Percentiles rank a stretch among this genome's conserved stretches.
These are phyloP conservation scores for Metalampra italica DNA, from an alignment of 2,888 invertebrate genomes.

Conservation along the genomic window DNA sequence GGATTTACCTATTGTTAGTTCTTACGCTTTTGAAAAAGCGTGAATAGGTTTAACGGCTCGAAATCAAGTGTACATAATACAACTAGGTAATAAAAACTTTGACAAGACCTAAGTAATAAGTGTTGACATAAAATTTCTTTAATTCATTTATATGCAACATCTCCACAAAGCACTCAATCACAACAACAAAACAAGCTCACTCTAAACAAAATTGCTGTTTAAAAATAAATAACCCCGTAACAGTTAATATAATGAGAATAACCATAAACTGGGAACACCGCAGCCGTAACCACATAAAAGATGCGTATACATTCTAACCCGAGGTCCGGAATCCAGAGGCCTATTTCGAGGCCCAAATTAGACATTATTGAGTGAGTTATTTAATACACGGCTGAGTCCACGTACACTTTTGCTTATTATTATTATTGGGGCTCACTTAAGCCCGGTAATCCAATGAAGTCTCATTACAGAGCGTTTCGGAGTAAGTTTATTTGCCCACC, in stretches of 20 bases:
- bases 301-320: constrained; percentile 23
- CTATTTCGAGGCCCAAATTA: constrained; percentile 45
- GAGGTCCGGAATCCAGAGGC: constrained; percentile 9
- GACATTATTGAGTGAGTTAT: constrained; percentile 75
- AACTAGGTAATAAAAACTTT: no score
- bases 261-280: constrained; percentile 51
- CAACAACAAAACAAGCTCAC: constrained; percentile 2
- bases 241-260: constrained; percentile 66
- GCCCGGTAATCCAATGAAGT: constrained; percentile 73
- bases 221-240: constrained; percentile 36
- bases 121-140: no score
- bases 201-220: constrained; percentile 19
- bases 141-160: no score
- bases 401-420: constrained; percentile 76
- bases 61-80: no score
- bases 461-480: constrained; percentile 69
- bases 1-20: no score
- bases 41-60: no score
- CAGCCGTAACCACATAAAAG: constrained; percentile 29
- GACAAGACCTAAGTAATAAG: no score
- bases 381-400: constrained; percentile 55
- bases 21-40: not conserved
- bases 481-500: constrained; percentile 67
- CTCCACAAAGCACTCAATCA: not conserved
- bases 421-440: constrained; percentile 66